Evolutionary conservation across 2,797 vertebrate species (phyloP), one percentile per base, ranked within the genome.

Genomic region (Rhabdomys pumilio): DNA sequence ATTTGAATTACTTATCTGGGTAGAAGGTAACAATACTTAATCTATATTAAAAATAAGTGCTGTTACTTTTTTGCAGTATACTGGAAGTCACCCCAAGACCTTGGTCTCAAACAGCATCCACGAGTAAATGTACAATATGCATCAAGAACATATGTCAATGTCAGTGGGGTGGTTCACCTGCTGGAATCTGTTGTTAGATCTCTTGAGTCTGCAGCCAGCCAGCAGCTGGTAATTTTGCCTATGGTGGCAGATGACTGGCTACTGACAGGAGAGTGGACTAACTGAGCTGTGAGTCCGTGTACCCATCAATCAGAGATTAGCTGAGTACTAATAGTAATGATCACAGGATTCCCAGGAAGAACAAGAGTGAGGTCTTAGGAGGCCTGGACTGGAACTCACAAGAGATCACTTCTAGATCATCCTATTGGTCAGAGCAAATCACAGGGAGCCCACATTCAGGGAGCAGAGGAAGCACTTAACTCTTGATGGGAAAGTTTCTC

Each of bases 1-100:
- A 95, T 29, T 77, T 90, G 22, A 94, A 79, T 93, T 94, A 53
- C 53, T 63, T 81, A 38, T 91, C 63, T 87, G 41, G 57, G 24
- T 41, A 80, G 81, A 95, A 85, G 85, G 53, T 26, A 53, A 0
- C 9, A 59, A 19, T 86, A 57, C 4, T 89, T 7, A 79, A 90
- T 44, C 12, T 85, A 81, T 24, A 7, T 65, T 57, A 17, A 17
- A 57, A 57, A 14, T 17, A 55, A 55, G 59, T 44, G n/a, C 34
- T 63, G 20, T 82, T 96, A 59, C 17, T 44, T 89, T 88, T 94
- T 89, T 75, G 7, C 20, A 50, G 13, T 59, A 7, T 76, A 93
- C 13, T 53, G 38, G 65, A 67, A 84, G 61, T 59, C 6, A 82
- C 2, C 31, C 44, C 53, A 29, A 80, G 79, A 94, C 34, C 53